Evolutionary conservation across 2,797 vertebrate species (phyloP), one percentile per base, ranked within the genome.

Genomic region (Eidolon dupreanum): DNA sequence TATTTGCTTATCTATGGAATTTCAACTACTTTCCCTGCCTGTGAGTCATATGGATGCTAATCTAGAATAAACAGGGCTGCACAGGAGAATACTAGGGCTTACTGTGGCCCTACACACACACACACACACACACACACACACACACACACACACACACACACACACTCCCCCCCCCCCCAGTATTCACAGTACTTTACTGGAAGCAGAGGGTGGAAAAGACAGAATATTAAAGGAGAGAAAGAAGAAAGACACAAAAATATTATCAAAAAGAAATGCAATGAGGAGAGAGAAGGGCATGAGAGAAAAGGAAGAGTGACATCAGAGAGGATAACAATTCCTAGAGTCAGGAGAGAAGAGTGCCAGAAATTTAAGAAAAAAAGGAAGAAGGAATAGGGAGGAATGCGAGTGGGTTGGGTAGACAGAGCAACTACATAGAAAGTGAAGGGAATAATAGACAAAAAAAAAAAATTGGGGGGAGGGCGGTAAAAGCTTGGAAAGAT

Each of bases 1-100:
- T 98, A 97, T 98, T 98, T 98, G 96, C 98, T 98, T 98, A 97
- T 97, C 83, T 97, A 90, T 81, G 94, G 96, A 98, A 98, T 96
- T 98, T 98, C 93, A 97, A 94, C 92, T 92, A 88, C 84, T 97
- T 61, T 59, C 70, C 51, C 57, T 97, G 97, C 33, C 91, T 97
- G 61, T 97, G 97, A 97, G 71, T 98, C 98, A 97, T 90, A 84
- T 0, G 1, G 95, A 97, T 96, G 65, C 73, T 63, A 55, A 90
- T 96, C 55, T 79, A 94, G 74, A 36, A 65, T 96, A 97, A 98
- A 97, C 16, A 94, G 16, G 63, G 28, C 77, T 55, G 9, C 88
- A 49, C 41, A 92, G 53, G 94, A 83, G 93, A 97, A 97, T 78
- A 36, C 90, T 63, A 95, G 55, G 63, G 94, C 16, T 90, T 95